phyloP scores from a whole-genome alignment of 2,797 vertebrate species.

The Esox masquinongy region DNA sequence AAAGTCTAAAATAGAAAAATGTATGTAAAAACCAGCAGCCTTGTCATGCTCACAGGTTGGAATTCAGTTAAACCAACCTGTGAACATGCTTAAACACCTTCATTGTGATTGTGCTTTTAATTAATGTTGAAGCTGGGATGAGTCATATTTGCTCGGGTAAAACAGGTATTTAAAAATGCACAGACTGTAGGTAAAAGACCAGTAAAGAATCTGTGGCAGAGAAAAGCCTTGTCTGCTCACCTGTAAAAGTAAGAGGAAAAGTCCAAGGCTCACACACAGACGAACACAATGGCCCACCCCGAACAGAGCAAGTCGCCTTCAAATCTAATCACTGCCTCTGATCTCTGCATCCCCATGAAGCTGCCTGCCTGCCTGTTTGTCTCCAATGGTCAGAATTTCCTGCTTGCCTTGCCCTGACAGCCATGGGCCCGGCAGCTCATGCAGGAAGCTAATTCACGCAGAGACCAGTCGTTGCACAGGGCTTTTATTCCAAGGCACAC shows the following conservation, averaged over 20 bases:
- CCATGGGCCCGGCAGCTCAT: slow-evolving; percentile 52
- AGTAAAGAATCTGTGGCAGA: neutral
- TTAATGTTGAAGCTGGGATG: neutral
- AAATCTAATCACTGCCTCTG: slow-evolving; percentile 76
- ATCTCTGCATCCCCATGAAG: slow-evolving; percentile 56
- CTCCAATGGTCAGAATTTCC: neutral
- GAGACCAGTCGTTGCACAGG: slow-evolving; percentile 56
- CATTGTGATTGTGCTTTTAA: neutral
- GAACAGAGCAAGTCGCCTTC: slow-evolving; percentile 64
- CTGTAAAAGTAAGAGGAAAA: neutral
- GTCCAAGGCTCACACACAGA: slow-evolving; percentile 14
- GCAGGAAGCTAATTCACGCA: slow-evolving; percentile 61
- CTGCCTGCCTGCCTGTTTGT: slow-evolving; percentile 21
- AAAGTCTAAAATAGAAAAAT: neutral
- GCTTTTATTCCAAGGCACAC: slow-evolving; percentile 60
- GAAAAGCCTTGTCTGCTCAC: neutral
- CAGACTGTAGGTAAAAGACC: neutral
- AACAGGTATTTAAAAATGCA: neutral
- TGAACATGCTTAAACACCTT: neutral
- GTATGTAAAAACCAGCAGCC: neutral
- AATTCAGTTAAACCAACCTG: neutral
- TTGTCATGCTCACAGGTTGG: neutral
- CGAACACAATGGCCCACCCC: slow-evolving; percentile 36
- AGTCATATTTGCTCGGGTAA: neutral
- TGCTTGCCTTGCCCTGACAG: slow-evolving; percentile 31